phyloP scores from a whole-genome alignment of 2,888 invertebrate species.

The Papilio gigon region DNA sequence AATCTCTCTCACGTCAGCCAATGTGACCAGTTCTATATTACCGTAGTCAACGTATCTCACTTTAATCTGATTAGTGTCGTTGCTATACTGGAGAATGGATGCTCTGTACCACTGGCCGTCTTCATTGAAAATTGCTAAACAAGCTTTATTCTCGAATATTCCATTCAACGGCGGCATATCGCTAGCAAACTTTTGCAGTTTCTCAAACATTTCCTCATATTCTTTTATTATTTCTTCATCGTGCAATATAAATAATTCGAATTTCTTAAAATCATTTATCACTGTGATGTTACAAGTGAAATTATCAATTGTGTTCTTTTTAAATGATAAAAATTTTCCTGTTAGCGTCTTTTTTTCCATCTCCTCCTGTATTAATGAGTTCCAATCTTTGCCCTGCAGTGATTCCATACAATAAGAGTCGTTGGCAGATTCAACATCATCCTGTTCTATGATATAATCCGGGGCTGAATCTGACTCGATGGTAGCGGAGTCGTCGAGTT shows the following conservation, averaged over 20 bases:
- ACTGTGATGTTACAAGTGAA: slow-evolving; percentile 65
- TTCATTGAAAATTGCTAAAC: slow-evolving; percentile 83
- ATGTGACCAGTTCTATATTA: slow-evolving; percentile 81
- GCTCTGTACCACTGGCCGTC: slow-evolving; percentile 89
- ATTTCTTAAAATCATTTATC: slow-evolving; percentile 59
- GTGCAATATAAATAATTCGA: slow-evolving; percentile 67
- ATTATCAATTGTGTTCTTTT: slow-evolving; percentile 51
- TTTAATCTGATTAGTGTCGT: slow-evolving; percentile 70
- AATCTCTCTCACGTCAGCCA: slow-evolving; percentile 75
- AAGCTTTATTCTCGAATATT: slow-evolving; percentile 80
- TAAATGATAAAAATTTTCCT: slow-evolving; percentile 54
- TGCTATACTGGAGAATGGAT: slow-evolving; percentile 79
- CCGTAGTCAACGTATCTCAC: slow-evolving; percentile 90
- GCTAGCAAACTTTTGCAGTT: slow-evolving; percentile 74
- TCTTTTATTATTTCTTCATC: slow-evolving; percentile 66
- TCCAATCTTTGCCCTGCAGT: slow-evolving; percentile 62
- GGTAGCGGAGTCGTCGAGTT: slow-evolving; percentile 42
- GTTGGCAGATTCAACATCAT: slow-evolving; percentile 47
- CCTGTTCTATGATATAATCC: slow-evolving; percentile 65
- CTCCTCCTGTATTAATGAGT: slow-evolving; percentile 61
- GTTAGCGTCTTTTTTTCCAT: slow-evolving; percentile 46
- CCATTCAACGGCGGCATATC: slow-evolving; percentile 71
- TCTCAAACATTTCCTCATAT: slow-evolving; percentile 75
- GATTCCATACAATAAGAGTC: slow-evolving; percentile 54
- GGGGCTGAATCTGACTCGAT: slow-evolving; percentile 61